These are phyloP conservation scores for Lasioglossum baleicum DNA, from an alignment of 1,140 invertebrate genomes.

Conservation along the genomic window DNA sequence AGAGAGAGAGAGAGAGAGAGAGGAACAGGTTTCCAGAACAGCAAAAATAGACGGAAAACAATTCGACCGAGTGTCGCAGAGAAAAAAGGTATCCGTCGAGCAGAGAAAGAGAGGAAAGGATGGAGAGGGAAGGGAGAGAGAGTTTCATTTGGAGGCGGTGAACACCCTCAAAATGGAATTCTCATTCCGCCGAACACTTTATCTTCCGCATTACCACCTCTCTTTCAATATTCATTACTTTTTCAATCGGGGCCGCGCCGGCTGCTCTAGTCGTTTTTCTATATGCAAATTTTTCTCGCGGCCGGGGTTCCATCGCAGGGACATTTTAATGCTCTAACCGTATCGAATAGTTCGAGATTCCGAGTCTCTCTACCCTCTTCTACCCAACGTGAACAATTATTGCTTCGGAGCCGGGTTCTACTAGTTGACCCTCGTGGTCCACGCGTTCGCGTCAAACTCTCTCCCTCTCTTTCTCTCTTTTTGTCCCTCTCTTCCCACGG, in stretches of 20 bases:
- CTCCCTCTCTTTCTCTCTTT: not conserved
- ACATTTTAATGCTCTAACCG: constrained; percentile 39
- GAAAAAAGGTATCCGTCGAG: too few species aligned
- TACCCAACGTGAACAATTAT: constrained; percentile 20
- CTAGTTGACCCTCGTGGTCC: constrained; percentile 31
- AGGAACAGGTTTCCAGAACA: too few species aligned
- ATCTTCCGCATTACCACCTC: constrained; percentile 42
- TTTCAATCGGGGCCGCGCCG: not conserved
- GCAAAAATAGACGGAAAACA: too few species aligned
- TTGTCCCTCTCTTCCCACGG: not conserved
- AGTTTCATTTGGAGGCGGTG: too few species aligned
- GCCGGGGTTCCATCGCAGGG: not conserved
- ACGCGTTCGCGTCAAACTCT: constrained; percentile 41
- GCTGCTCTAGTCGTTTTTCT: constrained; percentile 23
- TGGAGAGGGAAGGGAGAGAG: not conserved
- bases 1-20: too few species aligned
- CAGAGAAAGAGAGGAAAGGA: too few species aligned
- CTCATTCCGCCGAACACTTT: not conserved
- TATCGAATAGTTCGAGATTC: constrained; percentile 39
- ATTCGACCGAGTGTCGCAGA: too few species aligned
- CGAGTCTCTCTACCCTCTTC: not conserved
- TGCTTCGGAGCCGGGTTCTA: constrained; percentile 4
- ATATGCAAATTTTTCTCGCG: constrained; percentile 22
- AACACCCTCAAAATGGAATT: too few species aligned
- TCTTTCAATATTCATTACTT: constrained; percentile 45